Evolutionary conservation across 2,888 invertebrate genomes (phyloP).

Genomic region (Napeogenes sylphis): DNA sequence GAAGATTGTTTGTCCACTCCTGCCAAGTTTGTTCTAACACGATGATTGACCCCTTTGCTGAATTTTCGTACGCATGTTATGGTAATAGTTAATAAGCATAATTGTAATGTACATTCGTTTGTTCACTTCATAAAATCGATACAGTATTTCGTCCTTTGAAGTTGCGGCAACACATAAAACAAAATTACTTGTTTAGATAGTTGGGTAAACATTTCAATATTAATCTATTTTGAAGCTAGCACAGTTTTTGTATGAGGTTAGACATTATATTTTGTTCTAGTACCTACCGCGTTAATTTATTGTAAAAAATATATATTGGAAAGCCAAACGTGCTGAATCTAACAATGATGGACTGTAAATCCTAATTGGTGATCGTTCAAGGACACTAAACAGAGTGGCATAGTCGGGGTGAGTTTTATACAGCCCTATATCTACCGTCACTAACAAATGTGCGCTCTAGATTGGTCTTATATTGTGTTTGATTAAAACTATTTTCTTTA

Average conservation of each 20-base stretch:
- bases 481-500: conserved; percentile 18
- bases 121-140: conserved; percentile 1
- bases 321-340: conserved; percentile 40
- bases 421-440: conserved; percentile 26
- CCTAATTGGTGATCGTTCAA: conserved; percentile 69
- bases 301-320: conserved; percentile 27
- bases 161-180: conserved; percentile 4
- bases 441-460: conserved; percentile 41
- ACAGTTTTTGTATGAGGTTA: neutral
- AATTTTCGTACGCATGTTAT: conserved; percentile 18
- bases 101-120: conserved; percentile 3
- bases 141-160: neutral
- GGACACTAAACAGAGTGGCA: conserved; percentile 54
- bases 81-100: conserved; percentile 12
- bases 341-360: conserved; percentile 50
- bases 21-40: conserved; percentile 51
- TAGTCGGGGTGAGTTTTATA: neutral
- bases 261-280: too few species aligned
- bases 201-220: neutral
- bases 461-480: conserved; percentile 24
- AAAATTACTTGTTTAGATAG: neutral
- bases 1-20: conserved; percentile 61
- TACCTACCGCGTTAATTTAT: neutral
- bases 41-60: conserved; percentile 52
- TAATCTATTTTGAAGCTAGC: conserved; percentile 1